Conservation (phyloP, 2,888 invertebrate genomes). For the Anaspis maculata region DNA sequence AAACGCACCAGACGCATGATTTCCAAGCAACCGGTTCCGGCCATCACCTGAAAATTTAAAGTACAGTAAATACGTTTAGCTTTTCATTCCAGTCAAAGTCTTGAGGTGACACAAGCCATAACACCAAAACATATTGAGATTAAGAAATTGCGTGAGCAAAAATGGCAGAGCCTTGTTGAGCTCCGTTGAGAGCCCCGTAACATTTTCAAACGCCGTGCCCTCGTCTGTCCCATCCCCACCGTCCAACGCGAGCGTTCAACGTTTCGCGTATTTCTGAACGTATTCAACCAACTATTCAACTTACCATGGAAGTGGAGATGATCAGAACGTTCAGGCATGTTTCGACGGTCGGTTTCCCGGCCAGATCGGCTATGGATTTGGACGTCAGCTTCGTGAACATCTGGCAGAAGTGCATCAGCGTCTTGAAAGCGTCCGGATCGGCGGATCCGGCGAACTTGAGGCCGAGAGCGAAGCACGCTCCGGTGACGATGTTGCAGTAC, state of each 20-base stretch:
- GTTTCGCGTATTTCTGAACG: no score
- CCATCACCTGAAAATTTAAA: conserved; percentile 79
- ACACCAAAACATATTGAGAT: no score
- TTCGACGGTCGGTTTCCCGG: conserved; percentile 85
- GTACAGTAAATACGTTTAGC: conserved; percentile 13
- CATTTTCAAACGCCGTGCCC: no score
- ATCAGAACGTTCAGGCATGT: conserved; percentile 78
- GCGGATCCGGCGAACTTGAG: conserved; percentile 91
- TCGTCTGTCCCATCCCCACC: no score
- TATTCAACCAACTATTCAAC: no score
- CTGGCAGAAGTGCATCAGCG: conserved; percentile 64
- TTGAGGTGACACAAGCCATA: no score
- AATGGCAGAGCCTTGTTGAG: no score
- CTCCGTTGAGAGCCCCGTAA: no score
- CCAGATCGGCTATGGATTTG: conserved; percentile 73
- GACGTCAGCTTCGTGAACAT: conserved; percentile 60
- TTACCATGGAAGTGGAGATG: conserved; percentile 71
- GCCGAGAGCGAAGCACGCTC: conserved; percentile 89
- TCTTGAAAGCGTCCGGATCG: conserved; percentile 69
- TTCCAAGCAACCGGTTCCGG: conserved; percentile 84
- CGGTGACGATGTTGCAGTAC: conserved; percentile 92
- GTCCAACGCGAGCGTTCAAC: no score
- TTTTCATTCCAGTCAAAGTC: no score
- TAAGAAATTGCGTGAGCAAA: no score
- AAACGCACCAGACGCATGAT: conserved; percentile 78